Evolutionary conservation across 1,140 invertebrate species (phyloP).

Genomic region (Nephila pilipes): DNA sequence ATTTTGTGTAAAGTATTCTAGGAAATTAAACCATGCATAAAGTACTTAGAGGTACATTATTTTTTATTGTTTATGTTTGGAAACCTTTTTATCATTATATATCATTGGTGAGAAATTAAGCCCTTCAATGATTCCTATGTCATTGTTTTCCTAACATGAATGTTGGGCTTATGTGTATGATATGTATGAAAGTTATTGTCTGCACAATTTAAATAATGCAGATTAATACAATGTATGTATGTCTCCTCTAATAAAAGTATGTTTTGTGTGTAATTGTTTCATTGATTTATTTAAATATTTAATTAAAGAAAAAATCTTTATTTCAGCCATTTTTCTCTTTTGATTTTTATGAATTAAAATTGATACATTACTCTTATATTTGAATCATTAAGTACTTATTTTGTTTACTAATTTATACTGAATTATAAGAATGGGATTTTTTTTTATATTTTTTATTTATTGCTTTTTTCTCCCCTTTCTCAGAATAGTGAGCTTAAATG

Average conservation of each 20-base stretch:
- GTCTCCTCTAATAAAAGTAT: slow-evolving; percentile 72
- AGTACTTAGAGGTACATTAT: slow-evolving; percentile 25
- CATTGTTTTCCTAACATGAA: slow-evolving; percentile 57
- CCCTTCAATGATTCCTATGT: slow-evolving; percentile 21
- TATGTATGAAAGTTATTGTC: slow-evolving; percentile 48
- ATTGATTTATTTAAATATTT: not conserved
- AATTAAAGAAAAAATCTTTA: too few relatives aligned
- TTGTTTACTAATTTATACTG: too few relatives aligned
- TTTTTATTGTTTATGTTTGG: slow-evolving; percentile 36
- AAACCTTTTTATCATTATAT: slow-evolving; percentile 15
- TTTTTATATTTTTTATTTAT: not conserved
- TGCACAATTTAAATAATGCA: slow-evolving; percentile 64
- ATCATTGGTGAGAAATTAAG: slow-evolving; percentile 32
- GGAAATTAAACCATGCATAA: slow-evolving; percentile 2
- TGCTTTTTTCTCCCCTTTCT: not conserved
- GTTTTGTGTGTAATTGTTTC: slow-evolving; percentile 53
- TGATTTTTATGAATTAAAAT: too few relatives aligned
- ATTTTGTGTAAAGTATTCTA: not conserved
- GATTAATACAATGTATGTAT: slow-evolving; percentile 57
- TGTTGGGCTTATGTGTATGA: slow-evolving; percentile 67
- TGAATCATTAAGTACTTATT: too few relatives aligned
- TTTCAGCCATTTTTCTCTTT: too few relatives aligned
- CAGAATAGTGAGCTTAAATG: too few relatives aligned
- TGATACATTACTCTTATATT: too few relatives aligned
- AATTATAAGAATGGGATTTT: too few relatives aligned